Evolutionary conservation across 2,888 invertebrate species (phyloP).

Genomic region (Taenaris catops): DNA sequence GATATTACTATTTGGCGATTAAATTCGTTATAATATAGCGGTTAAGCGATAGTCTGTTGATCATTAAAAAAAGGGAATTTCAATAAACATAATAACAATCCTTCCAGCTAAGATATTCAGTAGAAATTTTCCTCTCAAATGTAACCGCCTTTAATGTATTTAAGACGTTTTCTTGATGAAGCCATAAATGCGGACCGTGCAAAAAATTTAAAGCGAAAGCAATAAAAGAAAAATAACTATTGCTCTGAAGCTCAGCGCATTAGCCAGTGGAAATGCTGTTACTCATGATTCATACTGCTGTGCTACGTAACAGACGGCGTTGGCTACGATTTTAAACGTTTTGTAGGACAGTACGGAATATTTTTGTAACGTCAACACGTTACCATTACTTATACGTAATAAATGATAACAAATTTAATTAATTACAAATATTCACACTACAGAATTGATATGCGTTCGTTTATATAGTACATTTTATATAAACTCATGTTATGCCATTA

Average conservation of each 20-base stretch:
- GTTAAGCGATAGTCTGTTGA: too few species aligned
- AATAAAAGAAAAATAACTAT: slow-evolving; percentile 14
- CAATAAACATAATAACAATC: too few species aligned
- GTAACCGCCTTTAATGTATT: slow-evolving; percentile 7
- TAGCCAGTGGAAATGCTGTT: slow-evolving; percentile 30
- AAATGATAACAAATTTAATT: too few species aligned
- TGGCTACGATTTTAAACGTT: slow-evolving; percentile 8
- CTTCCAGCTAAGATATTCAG: neutral
- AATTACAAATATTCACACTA: too few species aligned
- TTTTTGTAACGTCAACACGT: too few species aligned
- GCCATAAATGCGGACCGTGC: slow-evolving; percentile 12
- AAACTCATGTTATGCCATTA: too few species aligned
- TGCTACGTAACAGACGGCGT: slow-evolving; percentile 15
- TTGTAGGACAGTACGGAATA: slow-evolving; percentile 4
- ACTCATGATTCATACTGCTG: slow-evolving; percentile 30
- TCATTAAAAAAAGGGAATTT: too few species aligned
- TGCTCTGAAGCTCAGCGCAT: slow-evolving; percentile 13
- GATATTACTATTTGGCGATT: too few species aligned
- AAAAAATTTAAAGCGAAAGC: slow-evolving; percentile 11
- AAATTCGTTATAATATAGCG: too few species aligned
- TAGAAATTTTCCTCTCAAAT: slow-evolving; percentile 6
- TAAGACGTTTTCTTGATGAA: slow-evolving; percentile 12
- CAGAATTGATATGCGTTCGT: too few species aligned
- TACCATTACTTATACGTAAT: too few species aligned
- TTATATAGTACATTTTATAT: too few species aligned